Evolutionary conservation across 1,140 invertebrate species (phyloP).

Genomic region (Eupeodes corollae): DNA sequence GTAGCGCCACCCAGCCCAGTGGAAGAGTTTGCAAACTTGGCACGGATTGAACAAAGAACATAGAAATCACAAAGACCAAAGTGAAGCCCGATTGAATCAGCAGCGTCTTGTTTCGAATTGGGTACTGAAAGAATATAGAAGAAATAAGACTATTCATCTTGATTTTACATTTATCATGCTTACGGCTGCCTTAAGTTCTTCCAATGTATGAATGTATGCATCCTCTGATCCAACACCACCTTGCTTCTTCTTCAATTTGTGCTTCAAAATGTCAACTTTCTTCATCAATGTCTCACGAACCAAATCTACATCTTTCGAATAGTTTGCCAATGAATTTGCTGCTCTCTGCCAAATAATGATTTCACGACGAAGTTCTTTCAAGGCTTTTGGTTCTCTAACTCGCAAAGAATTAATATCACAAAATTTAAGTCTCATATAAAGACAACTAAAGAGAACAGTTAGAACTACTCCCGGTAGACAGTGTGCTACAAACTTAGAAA

Average conservation of each 20-base stretch:
- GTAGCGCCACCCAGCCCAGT: slow-evolving; percentile 62
- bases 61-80: slow-evolving; percentile 48
- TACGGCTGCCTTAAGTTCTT: slow-evolving; percentile 47
- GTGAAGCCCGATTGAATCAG: slow-evolving; percentile 54
- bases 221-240: slow-evolving; percentile 44
- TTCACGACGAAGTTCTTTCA: slow-evolving; percentile 58
- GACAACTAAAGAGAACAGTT: slow-evolving; percentile 45
- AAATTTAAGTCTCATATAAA: slow-evolving; percentile 52
- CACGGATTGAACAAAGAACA: slow-evolving; percentile 63
- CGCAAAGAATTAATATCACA: slow-evolving; percentile 46
- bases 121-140: slow-evolving; percentile 47
- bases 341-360: slow-evolving; percentile 64
- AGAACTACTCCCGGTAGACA: slow-evolving; percentile 55
- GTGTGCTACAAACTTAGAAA: slow-evolving; percentile 55
- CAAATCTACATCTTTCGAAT: slow-evolving; percentile 60
- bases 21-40: slow-evolving; percentile 48
- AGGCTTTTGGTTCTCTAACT: slow-evolving; percentile 54
- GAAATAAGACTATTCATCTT: too few species aligned
- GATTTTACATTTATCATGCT: neutral
- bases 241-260: slow-evolving; percentile 45
- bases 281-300: slow-evolving; percentile 54
- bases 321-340: slow-evolving; percentile 54
- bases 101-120: slow-evolving; percentile 52
- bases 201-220: slow-evolving; percentile 49
- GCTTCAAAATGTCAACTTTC: slow-evolving; percentile 49